A percentile compares a stretch with the other conserved stretches of the same genome.
These are phyloP conservation scores for Discoglossus pictus DNA, from an alignment of 2,797 vertebrate species.

Conservation along the genomic window DNA sequence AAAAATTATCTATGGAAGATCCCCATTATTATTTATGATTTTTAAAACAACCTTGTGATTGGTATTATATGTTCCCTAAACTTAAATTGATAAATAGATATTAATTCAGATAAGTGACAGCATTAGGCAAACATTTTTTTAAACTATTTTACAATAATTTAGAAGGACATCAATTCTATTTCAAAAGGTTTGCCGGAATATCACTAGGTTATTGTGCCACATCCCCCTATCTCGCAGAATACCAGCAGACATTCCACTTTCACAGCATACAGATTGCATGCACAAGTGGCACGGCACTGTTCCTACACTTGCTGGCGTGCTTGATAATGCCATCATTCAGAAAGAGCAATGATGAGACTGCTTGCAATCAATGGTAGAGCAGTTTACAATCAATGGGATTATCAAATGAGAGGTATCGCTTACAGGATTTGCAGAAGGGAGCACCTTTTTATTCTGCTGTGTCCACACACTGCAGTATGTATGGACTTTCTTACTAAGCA, in stretches of 20 bases:
- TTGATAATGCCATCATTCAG: conserved; percentile 49
- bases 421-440: conserved; percentile 42
- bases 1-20: too few species aligned
- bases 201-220: not conserved
- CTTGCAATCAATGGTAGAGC: conserved; percentile 48
- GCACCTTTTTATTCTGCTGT: conserved; percentile 35
- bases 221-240: conserved; percentile 3
- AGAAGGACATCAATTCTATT: too few species aligned
- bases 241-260: not conserved
- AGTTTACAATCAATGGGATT: conserved; percentile 49
- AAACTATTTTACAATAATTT: too few species aligned
- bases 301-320: conserved; percentile 22
- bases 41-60: too few species aligned
- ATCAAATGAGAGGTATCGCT: conserved; percentile 49
- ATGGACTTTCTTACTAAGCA: too few species aligned
- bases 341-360: conserved; percentile 48
- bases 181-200: too few species aligned
- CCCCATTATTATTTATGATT: too few species aligned
- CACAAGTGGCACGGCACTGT: conserved; percentile 13
- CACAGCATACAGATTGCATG: conserved; percentile 37
- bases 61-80: conserved; percentile 2
- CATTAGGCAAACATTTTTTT: too few species aligned
- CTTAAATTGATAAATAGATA: conserved; percentile 4
- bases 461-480: conserved; percentile 2
- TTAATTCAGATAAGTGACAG: too few species aligned